phyloP scores from a whole-genome alignment of 2,888 invertebrate species.

The Spisula subtruncata region DNA sequence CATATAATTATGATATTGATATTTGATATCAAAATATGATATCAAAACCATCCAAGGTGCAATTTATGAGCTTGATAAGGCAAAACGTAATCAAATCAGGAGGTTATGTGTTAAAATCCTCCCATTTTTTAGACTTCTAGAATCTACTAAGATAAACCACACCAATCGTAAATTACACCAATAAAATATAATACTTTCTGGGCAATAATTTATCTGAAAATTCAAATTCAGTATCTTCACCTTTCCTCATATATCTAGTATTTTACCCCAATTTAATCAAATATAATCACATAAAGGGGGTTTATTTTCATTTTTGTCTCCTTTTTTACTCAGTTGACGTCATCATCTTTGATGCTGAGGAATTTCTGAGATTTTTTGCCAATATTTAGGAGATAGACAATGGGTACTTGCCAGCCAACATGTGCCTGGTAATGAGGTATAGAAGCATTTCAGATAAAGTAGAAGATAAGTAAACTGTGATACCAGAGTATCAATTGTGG shows the following conservation, averaged over 20 bases:
- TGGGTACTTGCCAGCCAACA: background rate
- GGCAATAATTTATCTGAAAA: background rate
- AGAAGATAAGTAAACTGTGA: background rate
- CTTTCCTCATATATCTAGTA: slow-evolving; percentile 14
- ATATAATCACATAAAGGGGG: slow-evolving; percentile 9
- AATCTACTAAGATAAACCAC: background rate
- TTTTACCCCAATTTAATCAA: background rate
- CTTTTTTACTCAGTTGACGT: background rate
- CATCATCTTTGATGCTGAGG: background rate
- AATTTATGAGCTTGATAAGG: slow-evolving; percentile 4
- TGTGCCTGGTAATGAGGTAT: slow-evolving; percentile 12
- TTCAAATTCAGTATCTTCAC: slow-evolving; percentile 7
- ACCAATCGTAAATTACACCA: background rate
- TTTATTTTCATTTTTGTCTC: slow-evolving; percentile 17
- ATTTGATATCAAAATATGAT: background rate
- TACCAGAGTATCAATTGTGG: background rate
- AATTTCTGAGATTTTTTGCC: background rate
- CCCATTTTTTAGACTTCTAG: background rate
- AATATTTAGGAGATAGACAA: background rate
- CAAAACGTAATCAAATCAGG: background rate
- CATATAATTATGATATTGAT: background rate
- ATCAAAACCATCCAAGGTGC: background rate
- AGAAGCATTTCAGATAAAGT: background rate
- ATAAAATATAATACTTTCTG: background rate
- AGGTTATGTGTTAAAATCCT: background rate